Percentiles rank a stretch among this genome's conserved stretches.
Conservation (phyloP, 2,888 invertebrate genomes). For the Hyposoter didymator region DNA sequence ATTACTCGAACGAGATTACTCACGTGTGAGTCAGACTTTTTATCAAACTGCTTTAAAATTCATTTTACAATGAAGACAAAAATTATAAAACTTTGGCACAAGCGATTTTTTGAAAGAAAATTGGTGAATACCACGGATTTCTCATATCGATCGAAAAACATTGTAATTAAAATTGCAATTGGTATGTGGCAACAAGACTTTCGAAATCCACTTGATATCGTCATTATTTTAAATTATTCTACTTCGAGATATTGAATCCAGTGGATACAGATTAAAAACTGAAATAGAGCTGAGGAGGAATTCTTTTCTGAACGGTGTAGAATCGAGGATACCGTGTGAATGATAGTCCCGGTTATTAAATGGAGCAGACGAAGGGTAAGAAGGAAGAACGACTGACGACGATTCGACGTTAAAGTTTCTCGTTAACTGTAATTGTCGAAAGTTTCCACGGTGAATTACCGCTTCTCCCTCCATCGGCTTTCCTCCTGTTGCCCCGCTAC, state of each 20-base stretch:
- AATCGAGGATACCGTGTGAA: conserved; percentile 3
- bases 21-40: no score
- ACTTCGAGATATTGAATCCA: not conserved
- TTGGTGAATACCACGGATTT: no score
- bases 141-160: not conserved
- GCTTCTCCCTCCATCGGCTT: conserved; percentile 8
- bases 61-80: no score
- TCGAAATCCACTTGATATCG: not conserved
- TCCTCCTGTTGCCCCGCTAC: not conserved
- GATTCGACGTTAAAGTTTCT: conserved; percentile 35
- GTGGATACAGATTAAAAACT: not conserved
- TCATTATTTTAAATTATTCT: not conserved
- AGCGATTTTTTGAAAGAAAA: no score
- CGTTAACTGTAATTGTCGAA: conserved; percentile 56
- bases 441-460: conserved; percentile 57
- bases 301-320: not conserved
- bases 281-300: not conserved
- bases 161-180: not conserved
- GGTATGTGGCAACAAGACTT: not conserved
- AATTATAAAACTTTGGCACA: no score
- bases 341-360: conserved; percentile 18
- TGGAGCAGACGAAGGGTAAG: not conserved
- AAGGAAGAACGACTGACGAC: conserved; percentile 21
- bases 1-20: not conserved
- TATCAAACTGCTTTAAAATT: no score